phyloP scores from a whole-genome alignment of 2,888 invertebrate genomes.

The Temnothorax ravouxi region DNA sequence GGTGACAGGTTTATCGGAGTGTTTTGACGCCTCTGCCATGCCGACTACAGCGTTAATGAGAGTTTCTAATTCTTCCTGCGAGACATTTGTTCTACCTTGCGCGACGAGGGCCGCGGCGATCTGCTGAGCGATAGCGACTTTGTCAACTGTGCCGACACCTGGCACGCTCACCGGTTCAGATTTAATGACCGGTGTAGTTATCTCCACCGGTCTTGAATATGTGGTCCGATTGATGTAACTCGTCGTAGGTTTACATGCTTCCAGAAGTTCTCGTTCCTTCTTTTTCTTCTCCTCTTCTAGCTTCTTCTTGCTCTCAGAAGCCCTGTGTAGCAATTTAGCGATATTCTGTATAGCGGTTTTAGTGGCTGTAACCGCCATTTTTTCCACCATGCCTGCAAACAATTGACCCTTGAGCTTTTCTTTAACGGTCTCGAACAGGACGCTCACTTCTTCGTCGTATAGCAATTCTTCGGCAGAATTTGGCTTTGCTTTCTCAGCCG shows the following conservation, averaged over 20 bases:
- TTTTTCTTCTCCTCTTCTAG: constrained; percentile 84
- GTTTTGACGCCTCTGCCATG: constrained; percentile 89
- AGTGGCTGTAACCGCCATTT: constrained; percentile 90
- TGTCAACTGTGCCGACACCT: constrained; percentile 92
- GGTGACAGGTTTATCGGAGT: constrained; percentile 87
- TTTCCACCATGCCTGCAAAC: constrained; percentile 90
- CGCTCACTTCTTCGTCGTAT: constrained; percentile 91
- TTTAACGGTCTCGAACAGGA: constrained; percentile 94
- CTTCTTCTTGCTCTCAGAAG: constrained; percentile 87
- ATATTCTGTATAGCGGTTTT: constrained; percentile 92
- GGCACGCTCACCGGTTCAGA: constrained; percentile 89
- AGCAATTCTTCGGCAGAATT: constrained; percentile 93
- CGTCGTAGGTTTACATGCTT: constrained; percentile 76
- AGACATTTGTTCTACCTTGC: constrained; percentile 93
- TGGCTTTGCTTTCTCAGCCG: constrained; percentile 91
- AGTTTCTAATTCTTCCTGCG: constrained; percentile 92
- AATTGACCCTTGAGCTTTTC: constrained; percentile 94
- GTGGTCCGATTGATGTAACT: constrained; percentile 74
- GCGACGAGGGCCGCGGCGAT: constrained; percentile 93
- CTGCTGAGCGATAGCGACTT: constrained; percentile 93
- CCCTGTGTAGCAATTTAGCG: constrained; percentile 91
- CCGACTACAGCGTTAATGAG: constrained; percentile 93
- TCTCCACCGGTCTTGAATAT: constrained; percentile 76
- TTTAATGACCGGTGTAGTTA: constrained; percentile 74
- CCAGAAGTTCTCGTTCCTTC: constrained; percentile 80